Base-by-base conservation (phyloP, 53 echinoderm and acorn worm species). In the Holothuria scabra region DNA sequence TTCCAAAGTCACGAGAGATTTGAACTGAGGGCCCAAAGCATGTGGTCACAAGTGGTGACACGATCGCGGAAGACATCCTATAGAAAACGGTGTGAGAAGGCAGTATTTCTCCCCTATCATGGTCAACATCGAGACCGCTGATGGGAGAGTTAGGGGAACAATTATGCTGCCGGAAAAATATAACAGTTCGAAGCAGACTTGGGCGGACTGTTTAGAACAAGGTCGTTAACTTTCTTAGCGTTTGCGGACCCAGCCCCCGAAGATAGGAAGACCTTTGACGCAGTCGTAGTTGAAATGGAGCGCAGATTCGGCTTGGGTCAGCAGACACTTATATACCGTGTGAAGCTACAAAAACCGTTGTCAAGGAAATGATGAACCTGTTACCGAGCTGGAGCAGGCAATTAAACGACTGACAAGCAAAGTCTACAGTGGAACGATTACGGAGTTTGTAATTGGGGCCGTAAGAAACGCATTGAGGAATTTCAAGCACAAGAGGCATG, bases 401-500 rank as follows among this genome's bases (percentile, higher is more conserved):
- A 5, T 67, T 30, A 67, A 67, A 31, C 26, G 10, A 20, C 31
- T 67, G 28, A 10, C 67, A 31, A 12, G 67, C 31, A 67, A 67
- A 10, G 67, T 32, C 20, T 66, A 66, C 67, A 67, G 20, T 18
- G 32, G 67, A 67, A 31, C 10, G 31, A 67, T 30, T 16, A 30
- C 28, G 33, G 67, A 67, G 31, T 67, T 67, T 31, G 67, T 67
- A 30, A 28, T 67, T 20, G 67, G 30, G 0, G 31, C 31, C 10
- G 28, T 67, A 12, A 26, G 67, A 19, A 67, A 67, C 9, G 67
- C 67, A 5, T 30, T 67, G 19, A 26, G 67, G 6, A 32, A 25
- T 32, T 30, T 32, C 3, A 32, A 67, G 67, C 29, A 29, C 23
- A 67, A 67, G 67, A 26, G 67, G 67, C 67, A 67, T 4, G 67